Base-by-base conservation (phyloP, 2,797 vertebrate genomes). In the Danio jaintianensis region DNA sequence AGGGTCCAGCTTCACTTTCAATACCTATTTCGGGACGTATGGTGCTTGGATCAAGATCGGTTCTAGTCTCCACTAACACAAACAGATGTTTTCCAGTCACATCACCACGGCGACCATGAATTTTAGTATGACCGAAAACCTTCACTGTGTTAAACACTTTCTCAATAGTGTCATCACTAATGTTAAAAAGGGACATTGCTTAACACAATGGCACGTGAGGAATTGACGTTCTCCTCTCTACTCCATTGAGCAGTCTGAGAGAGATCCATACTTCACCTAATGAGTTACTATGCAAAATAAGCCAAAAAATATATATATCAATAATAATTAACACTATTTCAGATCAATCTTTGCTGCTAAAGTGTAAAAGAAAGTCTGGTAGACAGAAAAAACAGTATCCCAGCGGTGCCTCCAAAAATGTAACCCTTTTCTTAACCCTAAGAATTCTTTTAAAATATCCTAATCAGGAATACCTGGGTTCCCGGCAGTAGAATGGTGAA, bases 121-220 rank as follows among this genome's bases (percentile, higher is more conserved):
- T 42, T 20, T 5, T 64, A 9, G 47, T 52, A 7, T 61, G 61
- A 5, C 74, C 74, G 53, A 77, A 69, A 22, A 29, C 76, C 22
- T 79, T 79, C 3, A 70, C 77, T 18, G 53, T 68, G 13, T 69
- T 45, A 16, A 79, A 20, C 15, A 69, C 77, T 40, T 69, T 70
- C 2, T 11, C 1, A 38, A 70, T 70, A 18, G 53, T 48, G 5
- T 70, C 43, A 9, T 79, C 20, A 18, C n/a, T 29, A 12, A 47
- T 13, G 10, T 40, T 43, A 6, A 47, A n/a, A 9, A 10, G 76
- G 64, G 7, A 79, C 76, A 6, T 79, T 38, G 6, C 53, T 58
- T 9, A 79, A 40, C 13, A 50, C 52, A 59, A 79, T n/a, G 10
- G 66, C 66, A 70, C 18, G 18, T 4, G 61, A 29, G 13, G 10